A percentile compares a stretch with the other conserved stretches of the same genome.
These are phyloP conservation scores for Heliocidaris erythrogramma DNA, from an alignment of 35 echinoderm and acorn worm species.

Conservation along the genomic window DNA sequence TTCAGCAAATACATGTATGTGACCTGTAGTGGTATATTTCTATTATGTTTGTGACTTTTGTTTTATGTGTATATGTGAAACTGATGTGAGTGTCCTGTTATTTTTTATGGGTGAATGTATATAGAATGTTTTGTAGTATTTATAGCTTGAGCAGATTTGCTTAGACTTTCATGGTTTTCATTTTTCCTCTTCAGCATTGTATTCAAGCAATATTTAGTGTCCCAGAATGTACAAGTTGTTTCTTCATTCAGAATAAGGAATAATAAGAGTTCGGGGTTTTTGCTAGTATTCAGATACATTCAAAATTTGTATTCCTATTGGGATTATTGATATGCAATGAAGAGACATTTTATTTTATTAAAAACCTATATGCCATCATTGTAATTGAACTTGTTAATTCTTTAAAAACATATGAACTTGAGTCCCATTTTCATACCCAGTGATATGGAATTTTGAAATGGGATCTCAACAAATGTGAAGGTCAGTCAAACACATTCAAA, in stretches of 20 bases:
- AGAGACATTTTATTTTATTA: not conserved
- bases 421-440: not conserved
- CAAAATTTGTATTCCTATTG: not conserved
- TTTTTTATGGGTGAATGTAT: not conserved
- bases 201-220: not conserved
- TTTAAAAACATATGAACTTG: not conserved
- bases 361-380: not conserved
- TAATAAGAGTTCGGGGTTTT: not conserved
- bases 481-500: no score
- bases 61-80: not conserved
- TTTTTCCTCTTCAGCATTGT: not conserved
- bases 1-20: not conserved
- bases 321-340: not conserved
- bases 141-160: not conserved
- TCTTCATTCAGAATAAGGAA: not conserved
- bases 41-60: not conserved
- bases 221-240: not conserved
- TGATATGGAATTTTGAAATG: not conserved
- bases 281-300: not conserved
- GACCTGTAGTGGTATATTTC: not conserved
- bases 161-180: not conserved
- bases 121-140: constrained; percentile 5
- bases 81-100: not conserved
- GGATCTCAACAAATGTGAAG: no score
- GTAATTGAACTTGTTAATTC: not conserved